phyloP scores from a whole-genome alignment of 2,888 invertebrate species.

The Rosalia funebris region DNA sequence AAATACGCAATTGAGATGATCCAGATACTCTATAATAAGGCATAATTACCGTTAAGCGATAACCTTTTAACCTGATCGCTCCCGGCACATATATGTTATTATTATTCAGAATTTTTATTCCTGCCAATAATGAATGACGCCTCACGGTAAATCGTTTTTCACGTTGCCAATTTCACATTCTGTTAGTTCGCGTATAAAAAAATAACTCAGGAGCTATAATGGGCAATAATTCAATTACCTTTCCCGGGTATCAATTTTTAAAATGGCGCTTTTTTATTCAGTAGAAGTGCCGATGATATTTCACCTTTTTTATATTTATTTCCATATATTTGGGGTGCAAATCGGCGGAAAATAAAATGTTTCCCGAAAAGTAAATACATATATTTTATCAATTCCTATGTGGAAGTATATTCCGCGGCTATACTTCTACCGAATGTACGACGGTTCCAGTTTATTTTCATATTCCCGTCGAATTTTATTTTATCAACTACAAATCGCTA shows the following conservation, averaged over 20 bases:
- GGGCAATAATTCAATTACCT: background rate
- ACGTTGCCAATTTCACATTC: background rate
- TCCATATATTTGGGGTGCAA: constrained; percentile 9
- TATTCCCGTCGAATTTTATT: constrained; percentile 12
- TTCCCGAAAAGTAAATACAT: constrained; percentile 23
- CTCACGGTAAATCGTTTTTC: background rate
- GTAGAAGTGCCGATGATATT: background rate
- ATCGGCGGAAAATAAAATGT: constrained; percentile 25
- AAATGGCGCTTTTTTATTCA: background rate
- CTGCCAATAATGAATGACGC: too few relatives aligned
- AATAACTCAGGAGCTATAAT: background rate
- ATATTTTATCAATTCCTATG: constrained; percentile 25
- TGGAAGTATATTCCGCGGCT: constrained; percentile 9
- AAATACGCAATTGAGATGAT: too few relatives aligned
- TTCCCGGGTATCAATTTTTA: background rate
- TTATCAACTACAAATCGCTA: background rate
- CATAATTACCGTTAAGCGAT: too few relatives aligned
- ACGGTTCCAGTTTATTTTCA: constrained; percentile 19
- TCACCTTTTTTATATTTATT: too few relatives aligned
- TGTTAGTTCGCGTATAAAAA: too few relatives aligned
- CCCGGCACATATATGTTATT: too few relatives aligned
- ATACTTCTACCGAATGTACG: background rate
- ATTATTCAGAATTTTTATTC: too few relatives aligned
- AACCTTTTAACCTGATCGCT: too few relatives aligned
- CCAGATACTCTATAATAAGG: too few relatives aligned